Base-by-base conservation (phyloP, 2,113 vertebrate species). In the Clupea harengus region DNA sequence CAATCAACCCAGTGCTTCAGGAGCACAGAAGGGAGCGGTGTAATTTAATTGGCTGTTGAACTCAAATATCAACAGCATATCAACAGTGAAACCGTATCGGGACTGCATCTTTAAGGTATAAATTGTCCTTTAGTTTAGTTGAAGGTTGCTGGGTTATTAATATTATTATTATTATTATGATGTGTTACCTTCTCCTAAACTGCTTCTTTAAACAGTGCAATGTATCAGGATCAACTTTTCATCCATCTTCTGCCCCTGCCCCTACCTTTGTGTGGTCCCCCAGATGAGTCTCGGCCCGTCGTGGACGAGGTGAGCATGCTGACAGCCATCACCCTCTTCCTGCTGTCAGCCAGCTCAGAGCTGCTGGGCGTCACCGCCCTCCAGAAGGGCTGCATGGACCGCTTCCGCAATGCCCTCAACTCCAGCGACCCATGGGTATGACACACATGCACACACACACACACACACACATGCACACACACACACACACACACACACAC, bases 261-360 rank as follows among this genome's bases (percentile, higher is more conserved):
- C 25, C 57, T 44, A 10, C 28, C 6, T 6, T 11, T 78, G 10
- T 81, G 75, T 3, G 82, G 45, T 88, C 8, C 88, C 92, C 88
- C 92, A 98, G 98, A 97, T 81, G 95, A 95, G 82, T 95, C 95
- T 85, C 91, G 95, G 86, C 95, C 96, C 84, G 47, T 93, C 84
- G 92, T 96, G 90, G 98, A 99, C 91, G 97, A 99, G 93, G 94
- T 99, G 88, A 98, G 96, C 93, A 96, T 98, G 92, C 93, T 99
- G 87, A 99, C 98, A 28, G 97, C 98, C 5, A 94, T 99, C 89
- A 96, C 97, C 0, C 95, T 99, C 83, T 99, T 99, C 93, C 94
- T 99, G 88, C 95, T 96, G 93, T 99, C 98, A 67, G 97, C 97
- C 91, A 96, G 97, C 88, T 89, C 86, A 80, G 97, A 99, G 90